Base-by-base conservation (phyloP, 2,113 vertebrate genomes). In the Corvus cornix region DNA sequence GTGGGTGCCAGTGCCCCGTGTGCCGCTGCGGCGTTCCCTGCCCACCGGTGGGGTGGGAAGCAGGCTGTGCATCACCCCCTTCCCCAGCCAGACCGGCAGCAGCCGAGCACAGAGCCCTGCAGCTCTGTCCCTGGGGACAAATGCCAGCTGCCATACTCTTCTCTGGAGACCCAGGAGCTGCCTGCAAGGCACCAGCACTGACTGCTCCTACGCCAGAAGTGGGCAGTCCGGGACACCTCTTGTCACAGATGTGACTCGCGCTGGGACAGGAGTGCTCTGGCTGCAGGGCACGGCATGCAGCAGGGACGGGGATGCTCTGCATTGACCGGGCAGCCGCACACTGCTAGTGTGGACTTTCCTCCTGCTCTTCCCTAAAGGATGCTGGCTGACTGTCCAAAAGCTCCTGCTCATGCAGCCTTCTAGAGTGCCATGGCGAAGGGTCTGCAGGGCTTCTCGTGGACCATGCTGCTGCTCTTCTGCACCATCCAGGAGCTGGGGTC, bases 381-480 rank as follows among this genome's bases (percentile, higher is more conserved):
- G 84, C 72, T 63, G 4, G 6, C 35, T 27, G n/a, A 72, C 48
- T 3, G 1, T 72, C 68, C 52, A 6, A 58, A 70, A 69, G 55
- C 62, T 82, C 7, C 93, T 75, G 89, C 87, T 87, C 43, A 95
- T 95, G 92, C 96, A 60, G 86, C 84, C 74, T 86, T 64, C 73
- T 88, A 60, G 80, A 84, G 91, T 46, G 56, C 91, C 46, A 95
- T 94, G 95, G 96, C 93, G 23, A 97, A 94, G 91, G 96, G 85
- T 41, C 95, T 96, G 60, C 95, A 66, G 72, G 79, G 80, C 73
- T 94, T 93, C 93, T 87, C 19, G 6, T 93, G 98, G 97, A 60
- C 95, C 60, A 84, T 97, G 90, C 95, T 97, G 74, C 96, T 97
- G 86, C 96, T 97, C 84, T 89, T 96, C 63, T 97, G 97, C 1